phyloP scores from a whole-genome alignment of 2,888 invertebrate genomes.

The Unio pictorum region DNA sequence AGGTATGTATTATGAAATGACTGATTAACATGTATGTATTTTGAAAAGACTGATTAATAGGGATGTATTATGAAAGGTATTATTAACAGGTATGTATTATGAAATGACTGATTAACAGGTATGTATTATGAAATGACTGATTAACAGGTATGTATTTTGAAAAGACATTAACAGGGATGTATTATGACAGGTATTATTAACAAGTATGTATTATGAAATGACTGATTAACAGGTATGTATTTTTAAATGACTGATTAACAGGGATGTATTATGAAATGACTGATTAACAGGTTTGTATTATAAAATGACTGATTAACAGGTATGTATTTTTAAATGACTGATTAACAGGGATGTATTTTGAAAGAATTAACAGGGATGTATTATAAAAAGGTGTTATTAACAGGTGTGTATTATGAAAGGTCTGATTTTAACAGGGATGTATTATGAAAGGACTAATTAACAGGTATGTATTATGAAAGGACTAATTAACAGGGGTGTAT shows the following conservation, averaged over 20 bases:
- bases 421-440: too few species aligned
- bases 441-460: too few species aligned
- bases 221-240: too few species aligned
- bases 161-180: too few species aligned
- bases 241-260: not conserved
- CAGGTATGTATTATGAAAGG: too few species aligned
- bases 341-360: not conserved
- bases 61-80: not conserved
- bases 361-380: too few species aligned
- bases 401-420: not conserved
- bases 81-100: not conserved
- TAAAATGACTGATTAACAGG: not conserved
- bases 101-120: too few species aligned
- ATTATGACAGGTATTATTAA: conserved; percentile 77
- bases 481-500: too few species aligned
- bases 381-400: not conserved
- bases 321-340: not conserved
- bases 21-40: too few species aligned
- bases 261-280: not conserved
- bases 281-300: too few species aligned
- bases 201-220: conserved; percentile 67
- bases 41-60: not conserved
- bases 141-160: not conserved
- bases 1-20: conserved; percentile 63
- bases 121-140: not conserved